Conservation (phyloP, 1,140 invertebrate species). For the Homalodisca vitripennis region DNA sequence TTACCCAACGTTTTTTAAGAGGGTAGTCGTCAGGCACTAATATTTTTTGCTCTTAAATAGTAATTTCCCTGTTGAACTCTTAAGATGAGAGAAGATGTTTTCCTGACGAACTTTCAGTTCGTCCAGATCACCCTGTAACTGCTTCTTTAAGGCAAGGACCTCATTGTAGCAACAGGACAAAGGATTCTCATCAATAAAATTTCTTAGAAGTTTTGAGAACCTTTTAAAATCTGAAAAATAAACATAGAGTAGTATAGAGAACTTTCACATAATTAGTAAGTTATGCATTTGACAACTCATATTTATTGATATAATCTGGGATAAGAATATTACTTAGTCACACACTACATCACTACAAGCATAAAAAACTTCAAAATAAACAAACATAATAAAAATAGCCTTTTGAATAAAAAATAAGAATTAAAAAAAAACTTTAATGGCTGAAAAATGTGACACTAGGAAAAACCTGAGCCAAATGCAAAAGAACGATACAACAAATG, state of each 20-base stretch:
- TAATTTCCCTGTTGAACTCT: conserved; percentile 60
- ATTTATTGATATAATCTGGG: too few relatives aligned
- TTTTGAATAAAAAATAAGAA: too few relatives aligned
- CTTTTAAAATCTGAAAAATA: conserved; percentile 51
- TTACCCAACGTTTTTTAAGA: conserved; percentile 55
- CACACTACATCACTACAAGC: too few relatives aligned
- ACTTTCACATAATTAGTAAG: too few relatives aligned
- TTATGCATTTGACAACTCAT: too few relatives aligned
- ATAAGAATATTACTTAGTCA: too few relatives aligned
- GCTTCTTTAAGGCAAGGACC: conserved; percentile 60
- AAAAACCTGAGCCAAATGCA: too few relatives aligned
- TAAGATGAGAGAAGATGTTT: conserved; percentile 60
- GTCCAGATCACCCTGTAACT: conserved; percentile 51
- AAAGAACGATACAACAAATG: too few relatives aligned
- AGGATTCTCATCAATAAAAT: conserved; percentile 70
- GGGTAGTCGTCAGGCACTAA: conserved; percentile 68
- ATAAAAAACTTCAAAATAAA: too few relatives aligned
- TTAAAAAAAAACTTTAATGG: too few relatives aligned
- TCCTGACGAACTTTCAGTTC: conserved; percentile 68
- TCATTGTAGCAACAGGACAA: conserved; percentile 73
- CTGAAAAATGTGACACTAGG: too few relatives aligned
- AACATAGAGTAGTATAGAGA: conserved; percentile 27
- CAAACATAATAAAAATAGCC: too few relatives aligned
- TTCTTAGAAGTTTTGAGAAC: conserved; percentile 61
- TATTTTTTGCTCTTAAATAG: conserved; percentile 58